phyloP scores from a whole-genome alignment of 1,140 invertebrate species.

The Drosophila obscura region DNA sequence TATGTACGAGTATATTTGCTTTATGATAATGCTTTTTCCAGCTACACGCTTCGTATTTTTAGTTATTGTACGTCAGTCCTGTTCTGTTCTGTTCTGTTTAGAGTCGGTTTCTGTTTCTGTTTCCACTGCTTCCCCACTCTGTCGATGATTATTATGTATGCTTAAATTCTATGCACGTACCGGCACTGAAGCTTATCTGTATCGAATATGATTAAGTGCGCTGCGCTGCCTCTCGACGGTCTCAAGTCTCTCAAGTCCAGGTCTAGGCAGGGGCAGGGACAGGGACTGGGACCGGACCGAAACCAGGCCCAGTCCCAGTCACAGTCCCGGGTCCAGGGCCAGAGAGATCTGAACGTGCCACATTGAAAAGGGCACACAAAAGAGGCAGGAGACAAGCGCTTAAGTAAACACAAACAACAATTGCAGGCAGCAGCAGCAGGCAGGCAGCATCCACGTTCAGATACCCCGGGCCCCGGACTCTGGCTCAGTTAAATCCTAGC shows the following conservation, averaged over 20 bases:
- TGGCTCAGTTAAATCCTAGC: conserved; percentile 15
- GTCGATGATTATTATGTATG: conserved; percentile 80
- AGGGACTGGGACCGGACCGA: conserved; percentile 33
- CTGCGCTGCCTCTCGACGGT: conserved; percentile 59
- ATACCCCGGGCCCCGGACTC: too few species aligned
- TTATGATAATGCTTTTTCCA: conserved; percentile 62
- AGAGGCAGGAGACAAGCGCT: conserved; percentile 56
- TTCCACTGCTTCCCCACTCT: neutral
- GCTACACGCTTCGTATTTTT: conserved; percentile 41
- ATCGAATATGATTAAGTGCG: conserved; percentile 82
- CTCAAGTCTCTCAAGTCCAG: neutral
- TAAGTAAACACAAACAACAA: conserved; percentile 68
- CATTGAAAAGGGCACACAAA: conserved; percentile 71
- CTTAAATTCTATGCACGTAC: conserved; percentile 80
- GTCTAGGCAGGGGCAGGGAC: conserved; percentile 24
- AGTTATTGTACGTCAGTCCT: conserved; percentile 45
- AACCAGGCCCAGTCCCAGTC: conserved; percentile 20
- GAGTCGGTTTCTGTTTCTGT: neutral
- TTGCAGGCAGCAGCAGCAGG: conserved; percentile 32
- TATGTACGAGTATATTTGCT: conserved; percentile 58
- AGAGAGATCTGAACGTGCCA: conserved; percentile 61
- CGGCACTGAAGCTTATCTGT: conserved; percentile 80
- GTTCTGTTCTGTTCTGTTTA: too few species aligned
- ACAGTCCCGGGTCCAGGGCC: conserved; percentile 1
- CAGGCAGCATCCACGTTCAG: conserved; percentile 32